phyloP scores from a whole-genome alignment of 2,113 vertebrate species.

The Brachyhypopomus gauderio region DNA sequence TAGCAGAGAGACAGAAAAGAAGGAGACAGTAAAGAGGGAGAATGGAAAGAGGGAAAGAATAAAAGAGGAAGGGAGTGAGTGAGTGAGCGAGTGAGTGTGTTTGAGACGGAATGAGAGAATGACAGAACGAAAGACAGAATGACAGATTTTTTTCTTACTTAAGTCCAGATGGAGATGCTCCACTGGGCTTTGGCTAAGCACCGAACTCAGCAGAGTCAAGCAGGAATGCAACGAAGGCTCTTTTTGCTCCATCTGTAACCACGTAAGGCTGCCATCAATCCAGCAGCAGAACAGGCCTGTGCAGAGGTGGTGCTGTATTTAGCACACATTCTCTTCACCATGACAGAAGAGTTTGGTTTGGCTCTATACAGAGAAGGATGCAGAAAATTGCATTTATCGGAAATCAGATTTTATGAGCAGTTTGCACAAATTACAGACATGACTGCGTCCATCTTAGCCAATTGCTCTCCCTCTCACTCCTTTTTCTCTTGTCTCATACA shows the following conservation, averaged over 20 bases:
- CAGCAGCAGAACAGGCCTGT: no score
- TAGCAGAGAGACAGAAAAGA: background rate
- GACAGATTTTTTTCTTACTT: slow-evolving; percentile 5
- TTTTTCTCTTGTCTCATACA: no score
- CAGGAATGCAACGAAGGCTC: slow-evolving; percentile 1
- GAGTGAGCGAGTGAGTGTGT: background rate
- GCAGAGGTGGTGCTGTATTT: background rate
- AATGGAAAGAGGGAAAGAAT: background rate
- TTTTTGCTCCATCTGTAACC: slow-evolving; percentile 1
- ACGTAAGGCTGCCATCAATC: background rate
- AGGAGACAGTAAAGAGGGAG: background rate
- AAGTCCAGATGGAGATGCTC: slow-evolving; percentile 26
- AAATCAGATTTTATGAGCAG: background rate
- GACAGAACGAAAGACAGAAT: background rate
- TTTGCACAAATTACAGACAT: background rate
- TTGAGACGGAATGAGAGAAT: background rate
- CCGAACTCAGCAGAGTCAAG: background rate
- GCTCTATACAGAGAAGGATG: background rate
- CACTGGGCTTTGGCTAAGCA: slow-evolving; percentile 1
- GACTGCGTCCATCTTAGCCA: background rate
- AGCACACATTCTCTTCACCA: background rate
- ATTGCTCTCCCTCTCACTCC: background rate
- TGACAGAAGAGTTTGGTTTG: background rate
- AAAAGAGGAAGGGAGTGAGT: background rate
- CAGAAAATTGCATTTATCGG: background rate